Evolutionary conservation across 2,797 vertebrate species (phyloP).

Genomic region (Chaetophractus vellerosus): DNA sequence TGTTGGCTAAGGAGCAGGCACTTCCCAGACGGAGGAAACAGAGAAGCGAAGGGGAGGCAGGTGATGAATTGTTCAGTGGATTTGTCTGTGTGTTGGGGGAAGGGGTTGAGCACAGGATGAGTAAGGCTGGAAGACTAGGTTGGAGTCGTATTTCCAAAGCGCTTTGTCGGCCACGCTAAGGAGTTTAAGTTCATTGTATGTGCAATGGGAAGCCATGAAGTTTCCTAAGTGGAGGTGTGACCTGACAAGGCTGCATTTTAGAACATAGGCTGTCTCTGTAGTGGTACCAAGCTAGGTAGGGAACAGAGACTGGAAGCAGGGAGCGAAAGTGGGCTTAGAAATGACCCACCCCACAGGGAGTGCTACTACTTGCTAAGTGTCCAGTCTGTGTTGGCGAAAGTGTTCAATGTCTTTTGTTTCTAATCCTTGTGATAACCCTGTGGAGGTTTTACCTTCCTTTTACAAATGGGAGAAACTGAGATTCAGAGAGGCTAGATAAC

Average conservation of each 20-base stretch:
- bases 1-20: no score
- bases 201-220: neutral
- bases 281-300: neutral
- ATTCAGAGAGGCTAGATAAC: neutral
- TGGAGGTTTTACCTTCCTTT: neutral
- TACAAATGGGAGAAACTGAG: neutral
- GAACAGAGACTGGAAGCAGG: neutral
- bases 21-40: neutral
- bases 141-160: neutral
- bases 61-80: neutral
- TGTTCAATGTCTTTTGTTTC: neutral
- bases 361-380: no score
- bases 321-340: no score
- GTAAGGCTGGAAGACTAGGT: neutral
- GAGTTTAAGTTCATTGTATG: neutral
- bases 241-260: neutral
- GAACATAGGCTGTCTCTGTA: neutral
- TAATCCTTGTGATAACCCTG: neutral
- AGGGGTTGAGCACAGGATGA: neutral
- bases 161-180: neutral
- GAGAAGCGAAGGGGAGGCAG: no score
- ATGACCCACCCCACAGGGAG: neutral
- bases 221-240: neutral
- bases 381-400: neutral
- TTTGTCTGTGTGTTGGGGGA: neutral